These are phyloP conservation scores for Anthonomus grandis DNA, from an alignment of 1,140 invertebrate genomes.

Conservation along the genomic window DNA sequence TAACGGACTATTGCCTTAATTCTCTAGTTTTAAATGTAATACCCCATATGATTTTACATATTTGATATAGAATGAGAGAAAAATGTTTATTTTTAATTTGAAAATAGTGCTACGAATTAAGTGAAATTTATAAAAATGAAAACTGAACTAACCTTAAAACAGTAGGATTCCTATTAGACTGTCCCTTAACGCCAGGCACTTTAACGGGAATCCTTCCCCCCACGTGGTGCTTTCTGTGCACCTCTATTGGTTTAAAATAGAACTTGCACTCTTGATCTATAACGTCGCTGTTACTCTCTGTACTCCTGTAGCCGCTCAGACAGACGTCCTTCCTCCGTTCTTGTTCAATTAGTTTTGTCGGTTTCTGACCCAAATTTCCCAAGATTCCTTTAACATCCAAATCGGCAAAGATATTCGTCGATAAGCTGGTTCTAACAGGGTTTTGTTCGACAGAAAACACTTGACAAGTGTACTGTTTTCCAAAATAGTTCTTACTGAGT, in stretches of 20 bases:
- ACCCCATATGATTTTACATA: too few relatives aligned
- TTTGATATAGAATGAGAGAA: too few relatives aligned
- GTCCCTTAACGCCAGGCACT: conserved; percentile 28
- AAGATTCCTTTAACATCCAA: not conserved
- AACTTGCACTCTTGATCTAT: conserved; percentile 36
- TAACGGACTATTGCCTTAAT: too few relatives aligned
- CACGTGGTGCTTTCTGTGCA: conserved; percentile 27
- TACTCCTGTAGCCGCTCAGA: conserved; percentile 6
- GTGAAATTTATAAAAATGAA: not conserved
- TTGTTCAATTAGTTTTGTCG: conserved; percentile 1
- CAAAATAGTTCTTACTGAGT: conserved; percentile 26
- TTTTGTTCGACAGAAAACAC: conserved; percentile 25
- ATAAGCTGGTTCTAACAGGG: not conserved
- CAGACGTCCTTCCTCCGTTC: not conserved
- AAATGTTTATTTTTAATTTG: not conserved
- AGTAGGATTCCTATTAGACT: conserved; percentile 5
- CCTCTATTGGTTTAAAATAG: conserved; percentile 41
- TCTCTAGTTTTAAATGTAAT: too few relatives aligned
- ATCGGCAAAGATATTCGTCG: conserved; percentile 4
- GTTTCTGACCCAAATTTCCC: not conserved
- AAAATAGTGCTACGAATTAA: not conserved
- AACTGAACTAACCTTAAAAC: conserved; percentile 30
- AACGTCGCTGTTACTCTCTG: conserved; percentile 28
- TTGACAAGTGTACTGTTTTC: conserved; percentile 35
- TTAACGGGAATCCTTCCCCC: conserved; percentile 30